Percentiles rank a stretch among this genome's conserved stretches.
Evolutionary conservation across 1,140 invertebrate species (phyloP).

Genomic region (Brevipalpus yothersi): DNA sequence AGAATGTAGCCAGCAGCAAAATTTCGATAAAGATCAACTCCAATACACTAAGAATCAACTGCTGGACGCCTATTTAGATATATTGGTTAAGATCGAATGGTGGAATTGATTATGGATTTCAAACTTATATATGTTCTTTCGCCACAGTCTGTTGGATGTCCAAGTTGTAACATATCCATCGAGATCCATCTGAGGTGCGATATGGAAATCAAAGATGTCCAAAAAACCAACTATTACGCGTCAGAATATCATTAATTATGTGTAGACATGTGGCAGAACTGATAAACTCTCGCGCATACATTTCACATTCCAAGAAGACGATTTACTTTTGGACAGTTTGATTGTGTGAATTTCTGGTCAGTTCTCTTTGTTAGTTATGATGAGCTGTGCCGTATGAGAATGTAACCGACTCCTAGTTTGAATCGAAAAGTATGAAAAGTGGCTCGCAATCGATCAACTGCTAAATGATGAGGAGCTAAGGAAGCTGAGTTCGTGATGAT

Average conservation of each 20-base stretch:
- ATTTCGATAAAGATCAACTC: constrained; percentile 16
- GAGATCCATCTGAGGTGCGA: constrained; percentile 41
- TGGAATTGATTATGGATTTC: not conserved
- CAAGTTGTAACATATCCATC: constrained; percentile 40
- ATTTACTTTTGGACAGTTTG: not conserved
- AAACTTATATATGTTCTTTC: not conserved
- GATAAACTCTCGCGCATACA: constrained; percentile 47
- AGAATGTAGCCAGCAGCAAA: constrained; percentile 15
- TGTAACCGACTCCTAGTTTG: too few relatives aligned
- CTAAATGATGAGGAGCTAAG: too few relatives aligned
- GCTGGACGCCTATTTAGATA: constrained; percentile 14
- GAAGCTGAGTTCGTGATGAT: too few relatives aligned
- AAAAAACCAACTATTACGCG: not conserved
- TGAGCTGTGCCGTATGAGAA: too few relatives aligned
- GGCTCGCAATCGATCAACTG: too few relatives aligned
- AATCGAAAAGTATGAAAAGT: too few relatives aligned
- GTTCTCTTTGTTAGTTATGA: too few relatives aligned
- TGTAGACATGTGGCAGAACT: constrained; percentile 37
- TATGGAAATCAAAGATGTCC: constrained; percentile 25
- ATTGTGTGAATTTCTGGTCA: not conserved
- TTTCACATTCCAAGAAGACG: constrained; percentile 21
- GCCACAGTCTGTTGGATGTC: constrained; percentile 12
- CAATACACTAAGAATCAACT: constrained; percentile 10
- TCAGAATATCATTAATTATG: constrained; percentile 18
- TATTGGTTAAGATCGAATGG: constrained; percentile 3